Evolutionary conservation across 2,888 invertebrate species (phyloP).

Genomic region (Synanthedon tipuliformis): DNA sequence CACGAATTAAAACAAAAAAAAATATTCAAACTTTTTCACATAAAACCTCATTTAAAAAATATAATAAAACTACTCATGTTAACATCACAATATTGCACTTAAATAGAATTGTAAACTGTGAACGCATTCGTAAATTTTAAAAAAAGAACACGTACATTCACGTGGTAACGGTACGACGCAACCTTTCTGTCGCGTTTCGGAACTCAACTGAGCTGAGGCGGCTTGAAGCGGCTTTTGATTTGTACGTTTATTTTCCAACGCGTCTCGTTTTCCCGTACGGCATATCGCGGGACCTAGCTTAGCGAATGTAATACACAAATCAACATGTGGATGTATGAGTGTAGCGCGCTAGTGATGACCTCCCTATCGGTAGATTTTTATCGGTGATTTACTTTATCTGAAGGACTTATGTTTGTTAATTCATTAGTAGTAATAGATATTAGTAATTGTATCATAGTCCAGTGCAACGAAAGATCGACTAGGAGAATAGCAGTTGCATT

Average conservation of each 20-base stretch:
- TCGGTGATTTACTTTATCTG: background rate
- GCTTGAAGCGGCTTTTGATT: conserved; percentile 4
- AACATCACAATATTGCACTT: background rate
- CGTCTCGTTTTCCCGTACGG: conserved; percentile 24
- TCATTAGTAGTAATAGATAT: no score
- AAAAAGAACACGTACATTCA: conserved; percentile 5
- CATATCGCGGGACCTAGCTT: conserved; percentile 5
- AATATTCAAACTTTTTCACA: no score
- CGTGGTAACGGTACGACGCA: conserved; percentile 33
- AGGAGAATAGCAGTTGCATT: no score
- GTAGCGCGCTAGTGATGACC: conserved; percentile 3
- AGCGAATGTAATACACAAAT: conserved; percentile 2
- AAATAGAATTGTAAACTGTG: conserved; percentile 4
- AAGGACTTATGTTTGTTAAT: no score
- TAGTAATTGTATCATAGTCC: no score
- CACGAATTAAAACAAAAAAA: background rate
- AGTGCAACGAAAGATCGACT: no score
- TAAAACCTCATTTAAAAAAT: no score
- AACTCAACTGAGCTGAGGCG: conserved; percentile 29
- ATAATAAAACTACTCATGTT: no score
- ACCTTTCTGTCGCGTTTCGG: conserved; percentile 32
- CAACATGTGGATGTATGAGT: conserved; percentile 4
- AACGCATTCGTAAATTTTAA: conserved; percentile 10
- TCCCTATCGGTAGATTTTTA: conserved; percentile 2
- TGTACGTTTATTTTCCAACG: conserved; percentile 22